Conservation (phyloP, 2,113 vertebrate species). For the Oreochromis tanganicae region DNA sequence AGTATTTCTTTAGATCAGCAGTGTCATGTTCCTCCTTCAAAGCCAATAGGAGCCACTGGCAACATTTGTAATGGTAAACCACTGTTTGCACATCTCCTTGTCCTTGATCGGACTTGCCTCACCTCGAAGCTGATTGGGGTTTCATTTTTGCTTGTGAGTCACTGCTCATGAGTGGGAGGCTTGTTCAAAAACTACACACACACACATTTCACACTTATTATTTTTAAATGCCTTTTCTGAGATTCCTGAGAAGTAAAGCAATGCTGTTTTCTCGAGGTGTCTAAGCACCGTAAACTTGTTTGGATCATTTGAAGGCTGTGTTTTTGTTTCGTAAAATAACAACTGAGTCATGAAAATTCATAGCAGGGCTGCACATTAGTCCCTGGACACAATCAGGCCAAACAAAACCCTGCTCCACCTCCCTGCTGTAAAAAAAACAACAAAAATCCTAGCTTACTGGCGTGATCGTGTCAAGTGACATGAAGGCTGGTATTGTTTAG, state of each 20-base stretch:
- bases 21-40: constrained; percentile 15
- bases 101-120: constrained; percentile 55
- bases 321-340: background rate
- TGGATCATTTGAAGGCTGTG: background rate
- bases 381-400: constrained; percentile 45
- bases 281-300: background rate
- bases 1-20: background rate
- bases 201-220: background rate
- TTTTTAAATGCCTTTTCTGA: constrained; percentile 7
- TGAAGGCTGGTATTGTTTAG: constrained; percentile 54
- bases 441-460: constrained; percentile 29
- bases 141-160: constrained; percentile 19
- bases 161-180: background rate
- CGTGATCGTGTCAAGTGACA: constrained; percentile 30
- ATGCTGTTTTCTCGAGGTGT: background rate
- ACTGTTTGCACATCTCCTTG: background rate
- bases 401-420: constrained; percentile 45
- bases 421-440: background rate
- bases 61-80: constrained; percentile 26
- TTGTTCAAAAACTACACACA: background rate
- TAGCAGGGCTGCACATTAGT: background rate
- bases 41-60: background rate
- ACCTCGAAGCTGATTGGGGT: background rate
- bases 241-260: background rate
- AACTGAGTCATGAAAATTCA: constrained; percentile 29